Conservation (phyloP, 2,113 vertebrate species). For the Xiphophorus maculatus region DNA sequence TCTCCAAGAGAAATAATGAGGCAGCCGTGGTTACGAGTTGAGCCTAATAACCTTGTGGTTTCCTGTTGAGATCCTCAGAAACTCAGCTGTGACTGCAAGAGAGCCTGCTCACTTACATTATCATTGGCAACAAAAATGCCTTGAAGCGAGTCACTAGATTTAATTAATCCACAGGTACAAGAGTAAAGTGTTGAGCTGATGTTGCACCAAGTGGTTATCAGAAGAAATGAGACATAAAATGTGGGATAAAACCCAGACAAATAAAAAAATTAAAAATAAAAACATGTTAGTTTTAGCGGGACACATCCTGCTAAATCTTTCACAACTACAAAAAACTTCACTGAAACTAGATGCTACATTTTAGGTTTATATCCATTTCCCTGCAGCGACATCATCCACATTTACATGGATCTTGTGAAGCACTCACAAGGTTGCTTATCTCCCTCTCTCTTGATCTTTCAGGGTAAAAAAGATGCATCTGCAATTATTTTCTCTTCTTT, state of each 20-base stretch:
- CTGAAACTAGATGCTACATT: slow-evolving; percentile 10
- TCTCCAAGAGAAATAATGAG: slow-evolving; percentile 56
- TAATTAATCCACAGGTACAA: slow-evolving; percentile 37
- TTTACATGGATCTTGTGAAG: slow-evolving; percentile 45
- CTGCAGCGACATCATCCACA: slow-evolving; percentile 20
- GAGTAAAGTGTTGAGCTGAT: background rate
- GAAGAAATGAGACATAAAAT: background rate
- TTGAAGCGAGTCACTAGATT: slow-evolving; percentile 21
- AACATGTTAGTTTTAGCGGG: background rate
- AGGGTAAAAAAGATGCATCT: slow-evolving; percentile 49
- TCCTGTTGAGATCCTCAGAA: slow-evolving; percentile 37
- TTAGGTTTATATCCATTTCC: slow-evolving; percentile 24
- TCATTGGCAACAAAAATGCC: slow-evolving; percentile 32
- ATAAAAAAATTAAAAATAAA: too few species aligned
- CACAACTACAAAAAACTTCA: background rate
- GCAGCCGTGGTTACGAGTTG: slow-evolving; percentile 19
- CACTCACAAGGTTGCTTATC: slow-evolving; percentile 42
- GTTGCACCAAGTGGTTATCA: background rate
- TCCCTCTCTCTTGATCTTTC: slow-evolving; percentile 56
- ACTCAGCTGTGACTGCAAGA: slow-evolving; percentile 6
- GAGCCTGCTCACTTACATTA: slow-evolving; percentile 38
- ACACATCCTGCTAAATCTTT: background rate
- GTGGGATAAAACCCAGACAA: background rate
- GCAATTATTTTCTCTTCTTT: slow-evolving; percentile 64
- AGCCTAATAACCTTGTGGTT: slow-evolving; percentile 48